Conservation (phyloP, 2,797 vertebrate genomes). For the Brotogeris chrysoptera region DNA sequence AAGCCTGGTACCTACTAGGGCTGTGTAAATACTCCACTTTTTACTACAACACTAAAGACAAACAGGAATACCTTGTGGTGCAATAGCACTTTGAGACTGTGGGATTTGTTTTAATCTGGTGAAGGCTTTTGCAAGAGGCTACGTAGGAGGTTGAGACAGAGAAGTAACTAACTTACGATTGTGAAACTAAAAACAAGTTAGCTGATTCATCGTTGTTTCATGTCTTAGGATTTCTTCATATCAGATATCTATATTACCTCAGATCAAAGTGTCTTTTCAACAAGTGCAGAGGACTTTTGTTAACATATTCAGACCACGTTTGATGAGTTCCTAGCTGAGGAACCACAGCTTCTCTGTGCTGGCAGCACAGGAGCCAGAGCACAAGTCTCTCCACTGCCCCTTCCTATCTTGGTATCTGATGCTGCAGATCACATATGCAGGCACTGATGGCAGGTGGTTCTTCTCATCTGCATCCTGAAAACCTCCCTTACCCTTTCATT, state of each 20-base stretch:
- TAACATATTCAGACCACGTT: neutral
- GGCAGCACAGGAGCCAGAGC: neutral
- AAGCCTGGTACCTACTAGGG: neutral
- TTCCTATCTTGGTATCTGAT: neutral
- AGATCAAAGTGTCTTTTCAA: neutral
- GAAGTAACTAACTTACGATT: constrained; percentile 27
- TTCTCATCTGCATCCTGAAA: neutral
- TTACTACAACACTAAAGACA: neutral
- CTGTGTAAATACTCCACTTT: neutral
- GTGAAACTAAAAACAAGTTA: constrained; percentile 47
- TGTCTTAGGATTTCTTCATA: constrained; percentile 38
- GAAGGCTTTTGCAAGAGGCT: constrained; percentile 54
- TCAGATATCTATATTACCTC: neutral
- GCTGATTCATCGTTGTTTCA: constrained; percentile 20
- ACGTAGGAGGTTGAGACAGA: constrained; percentile 42
- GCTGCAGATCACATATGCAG: neutral
- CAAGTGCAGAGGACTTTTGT: neutral
- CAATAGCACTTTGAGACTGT: neutral
- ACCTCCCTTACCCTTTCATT: neutral
- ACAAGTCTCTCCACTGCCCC: neutral
- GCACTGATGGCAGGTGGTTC: neutral
- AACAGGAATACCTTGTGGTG: constrained; percentile 32
- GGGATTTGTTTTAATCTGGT: constrained; percentile 27
- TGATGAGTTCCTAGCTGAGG: neutral
- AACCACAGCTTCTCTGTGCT: neutral